Percentiles rank a stretch among this genome's conserved stretches.
Evolutionary conservation across 2,113 vertebrate species (phyloP).

Genomic region (Labrus mixtus): DNA sequence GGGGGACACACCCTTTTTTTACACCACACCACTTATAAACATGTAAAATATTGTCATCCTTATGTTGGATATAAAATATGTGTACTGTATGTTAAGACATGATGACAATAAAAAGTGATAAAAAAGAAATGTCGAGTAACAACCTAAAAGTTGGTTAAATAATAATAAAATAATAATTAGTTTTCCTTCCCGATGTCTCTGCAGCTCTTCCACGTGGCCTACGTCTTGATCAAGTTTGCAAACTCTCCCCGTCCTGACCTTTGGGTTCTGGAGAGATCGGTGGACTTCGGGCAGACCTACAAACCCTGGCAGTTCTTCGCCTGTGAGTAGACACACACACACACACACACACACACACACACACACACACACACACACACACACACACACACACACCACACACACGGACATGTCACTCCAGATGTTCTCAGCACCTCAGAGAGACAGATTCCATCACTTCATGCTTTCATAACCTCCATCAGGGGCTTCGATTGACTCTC

Average conservation of each 20-base stretch:
- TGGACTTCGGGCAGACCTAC: slow-evolving; percentile 92
- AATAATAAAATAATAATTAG: too few species aligned
- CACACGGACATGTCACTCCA: not conserved
- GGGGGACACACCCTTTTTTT: too few species aligned
- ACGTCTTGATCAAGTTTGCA: slow-evolving; percentile 97
- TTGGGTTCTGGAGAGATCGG: slow-evolving; percentile 95
- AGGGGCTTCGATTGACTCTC: slow-evolving; percentile 3
- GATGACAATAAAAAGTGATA: too few species aligned
- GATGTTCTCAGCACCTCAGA: not conserved
- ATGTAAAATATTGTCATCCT: too few species aligned
- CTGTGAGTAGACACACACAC: slow-evolving; percentile 88
- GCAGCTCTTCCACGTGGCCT: slow-evolving; percentile 97
- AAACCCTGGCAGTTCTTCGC: slow-evolving; percentile 97
- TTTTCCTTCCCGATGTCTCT: too few species aligned
- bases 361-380: not conserved
- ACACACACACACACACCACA: not conserved
- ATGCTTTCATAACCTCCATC: slow-evolving; percentile 17
- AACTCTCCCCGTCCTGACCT: slow-evolving; percentile 97
- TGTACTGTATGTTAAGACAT: too few species aligned
- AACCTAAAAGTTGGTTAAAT: not conserved
- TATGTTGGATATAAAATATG: too few species aligned
- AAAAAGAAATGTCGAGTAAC: not conserved
- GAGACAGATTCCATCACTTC: slow-evolving; percentile 41
- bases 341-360: not conserved
- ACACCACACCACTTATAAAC: too few species aligned